Evolutionary conservation across 1,140 invertebrate species (phyloP).

Genomic region (Brachionus asplanchnoidis): DNA sequence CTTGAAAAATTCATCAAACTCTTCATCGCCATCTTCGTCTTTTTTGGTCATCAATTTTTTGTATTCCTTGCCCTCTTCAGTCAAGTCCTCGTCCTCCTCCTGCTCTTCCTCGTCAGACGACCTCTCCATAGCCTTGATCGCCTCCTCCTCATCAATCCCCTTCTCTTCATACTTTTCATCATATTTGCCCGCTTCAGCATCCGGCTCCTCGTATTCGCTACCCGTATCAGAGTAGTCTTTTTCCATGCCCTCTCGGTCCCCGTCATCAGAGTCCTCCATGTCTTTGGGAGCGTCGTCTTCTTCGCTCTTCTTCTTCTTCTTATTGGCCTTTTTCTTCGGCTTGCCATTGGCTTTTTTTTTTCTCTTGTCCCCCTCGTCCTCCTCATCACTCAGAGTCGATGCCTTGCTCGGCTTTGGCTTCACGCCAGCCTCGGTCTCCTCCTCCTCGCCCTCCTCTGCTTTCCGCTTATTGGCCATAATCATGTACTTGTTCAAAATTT

Average conservation of each 20-base stretch:
- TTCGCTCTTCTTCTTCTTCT: conserved; percentile 38
- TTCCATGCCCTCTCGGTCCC: conserved; percentile 41
- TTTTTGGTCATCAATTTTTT: conserved; percentile 32
- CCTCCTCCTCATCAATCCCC: conserved; percentile 40
- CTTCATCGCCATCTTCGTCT: conserved; percentile 30
- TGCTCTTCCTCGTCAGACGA: conserved; percentile 41
- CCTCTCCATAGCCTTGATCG: conserved; percentile 41
- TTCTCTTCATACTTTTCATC: conserved; percentile 43
- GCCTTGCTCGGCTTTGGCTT: conserved; percentile 37
- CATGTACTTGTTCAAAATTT: conserved; percentile 87
- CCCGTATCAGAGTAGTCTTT: conserved; percentile 36
- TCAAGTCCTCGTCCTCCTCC: conserved; percentile 35
- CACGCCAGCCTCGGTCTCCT: conserved; percentile 60
- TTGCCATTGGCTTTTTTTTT: conserved; percentile 33
- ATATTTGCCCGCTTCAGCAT: neutral
- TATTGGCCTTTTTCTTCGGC: neutral
- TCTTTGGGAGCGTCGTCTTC: conserved; percentile 14
- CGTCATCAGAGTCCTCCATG: conserved; percentile 43
- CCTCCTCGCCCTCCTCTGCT: conserved; percentile 62
- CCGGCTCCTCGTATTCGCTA: neutral
- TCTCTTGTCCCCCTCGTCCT: conserved; percentile 25
- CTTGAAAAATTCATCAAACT: conserved; percentile 31
- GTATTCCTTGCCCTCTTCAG: conserved; percentile 43
- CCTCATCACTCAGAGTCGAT: conserved; percentile 39
- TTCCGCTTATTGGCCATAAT: conserved; percentile 85